Percentiles rank a stretch among this genome's conserved stretches.
phyloP scores from a whole-genome alignment of 2,888 invertebrate species.

The Ischnus inquisitorius region DNA sequence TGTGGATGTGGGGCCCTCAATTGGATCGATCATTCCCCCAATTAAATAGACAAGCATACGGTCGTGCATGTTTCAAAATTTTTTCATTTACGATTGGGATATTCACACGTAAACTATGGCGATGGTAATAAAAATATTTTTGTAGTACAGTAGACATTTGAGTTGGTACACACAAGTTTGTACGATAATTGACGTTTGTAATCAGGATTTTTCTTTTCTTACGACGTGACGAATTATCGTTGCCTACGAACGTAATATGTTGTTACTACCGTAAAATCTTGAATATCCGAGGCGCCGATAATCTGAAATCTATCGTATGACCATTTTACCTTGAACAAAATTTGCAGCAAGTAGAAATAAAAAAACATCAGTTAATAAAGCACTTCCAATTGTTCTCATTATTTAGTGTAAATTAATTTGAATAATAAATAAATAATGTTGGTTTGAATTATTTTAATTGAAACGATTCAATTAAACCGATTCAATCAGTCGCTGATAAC shows the following conservation, averaged over 20 bases:
- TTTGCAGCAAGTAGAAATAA: too few relatives aligned
- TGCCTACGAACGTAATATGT: constrained; percentile 30
- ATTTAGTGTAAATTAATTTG: too few relatives aligned
- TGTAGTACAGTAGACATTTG: constrained; percentile 57
- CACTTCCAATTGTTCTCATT: too few relatives aligned
- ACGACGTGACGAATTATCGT: constrained; percentile 50
- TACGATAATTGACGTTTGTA: background rate
- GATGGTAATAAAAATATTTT: constrained; percentile 16
- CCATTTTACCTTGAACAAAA: too few relatives aligned
- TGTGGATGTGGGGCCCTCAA: constrained; percentile 4
- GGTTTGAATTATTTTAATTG: too few relatives aligned
- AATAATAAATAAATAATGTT: too few relatives aligned
- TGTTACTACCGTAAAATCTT: background rate
- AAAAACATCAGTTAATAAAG: too few relatives aligned
- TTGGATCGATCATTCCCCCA: constrained; percentile 20
- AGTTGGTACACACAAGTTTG: constrained; percentile 45
- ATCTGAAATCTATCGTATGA: too few relatives aligned
- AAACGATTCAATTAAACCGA: too few relatives aligned
- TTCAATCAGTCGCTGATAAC: too few relatives aligned
- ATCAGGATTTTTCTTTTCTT: background rate
- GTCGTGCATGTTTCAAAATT: constrained; percentile 56
- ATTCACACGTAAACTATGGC: constrained; percentile 14
- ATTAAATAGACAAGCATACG: constrained; percentile 17
- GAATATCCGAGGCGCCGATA: too few relatives aligned
- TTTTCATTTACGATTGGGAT: constrained; percentile 14